These are phyloP conservation scores for Trypoxylus dichotomus DNA, from an alignment of 1,140 invertebrate genomes.

Conservation along the genomic window DNA sequence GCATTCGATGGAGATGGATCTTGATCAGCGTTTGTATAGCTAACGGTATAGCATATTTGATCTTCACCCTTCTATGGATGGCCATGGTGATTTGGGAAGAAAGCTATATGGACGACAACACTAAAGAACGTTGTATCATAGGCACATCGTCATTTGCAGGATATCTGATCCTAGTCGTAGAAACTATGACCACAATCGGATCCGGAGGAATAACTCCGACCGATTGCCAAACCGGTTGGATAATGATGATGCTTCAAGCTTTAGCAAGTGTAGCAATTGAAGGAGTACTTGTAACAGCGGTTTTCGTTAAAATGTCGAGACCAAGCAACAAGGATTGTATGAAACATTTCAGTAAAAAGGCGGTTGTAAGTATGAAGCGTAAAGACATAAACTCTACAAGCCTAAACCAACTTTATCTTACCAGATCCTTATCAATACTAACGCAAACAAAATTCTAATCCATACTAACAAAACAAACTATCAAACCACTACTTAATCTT, in stretches of 20 bases:
- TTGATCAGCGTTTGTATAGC: conserved; percentile 55
- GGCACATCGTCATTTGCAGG: conserved; percentile 35
- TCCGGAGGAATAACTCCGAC: conserved; percentile 45
- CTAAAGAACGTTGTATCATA: conserved; percentile 27
- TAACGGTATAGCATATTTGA: conserved; percentile 43
- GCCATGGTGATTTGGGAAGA: conserved; percentile 43
- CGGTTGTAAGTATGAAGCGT: conserved; percentile 40
- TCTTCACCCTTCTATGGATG: conserved; percentile 45
- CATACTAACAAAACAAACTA: no score
- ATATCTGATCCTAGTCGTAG: conserved; percentile 46
- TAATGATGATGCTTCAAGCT: conserved; percentile 41
- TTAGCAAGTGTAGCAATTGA: conserved; percentile 44
- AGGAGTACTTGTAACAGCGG: conserved; percentile 44
- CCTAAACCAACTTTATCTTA: no score
- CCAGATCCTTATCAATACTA: no score
- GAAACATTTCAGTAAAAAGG: conserved; percentile 45
- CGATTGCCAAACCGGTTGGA: conserved; percentile 44
- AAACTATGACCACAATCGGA: conserved; percentile 47
- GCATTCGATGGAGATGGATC: conserved; percentile 64
- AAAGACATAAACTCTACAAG: no score
- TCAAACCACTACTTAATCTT: not conserved
- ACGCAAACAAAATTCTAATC: no score
- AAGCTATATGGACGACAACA: conserved; percentile 23
- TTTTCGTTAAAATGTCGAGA: conserved; percentile 47
- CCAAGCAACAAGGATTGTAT: conserved; percentile 38